phyloP scores from a whole-genome alignment of 1,140 invertebrate species.

The Cyclina sinensis region DNA sequence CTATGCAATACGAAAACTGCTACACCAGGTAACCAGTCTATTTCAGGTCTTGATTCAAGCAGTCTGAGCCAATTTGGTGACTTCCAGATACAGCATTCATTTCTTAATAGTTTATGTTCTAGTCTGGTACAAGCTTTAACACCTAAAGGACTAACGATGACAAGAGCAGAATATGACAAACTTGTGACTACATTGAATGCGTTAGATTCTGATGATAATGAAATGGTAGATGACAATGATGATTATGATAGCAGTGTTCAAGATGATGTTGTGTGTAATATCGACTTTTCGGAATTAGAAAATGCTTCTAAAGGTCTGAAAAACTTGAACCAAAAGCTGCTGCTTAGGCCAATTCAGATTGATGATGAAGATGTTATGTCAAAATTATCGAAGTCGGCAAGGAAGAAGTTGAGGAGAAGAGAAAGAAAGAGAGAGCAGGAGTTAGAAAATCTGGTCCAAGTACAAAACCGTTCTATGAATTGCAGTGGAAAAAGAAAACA shows the following conservation, averaged over 20 bases:
- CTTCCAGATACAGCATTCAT: constrained; percentile 58
- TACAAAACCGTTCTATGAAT: constrained; percentile 22
- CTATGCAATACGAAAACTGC: background rate
- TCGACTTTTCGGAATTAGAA: constrained; percentile 56
- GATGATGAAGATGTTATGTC: constrained; percentile 40
- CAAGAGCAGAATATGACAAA: constrained; percentile 47
- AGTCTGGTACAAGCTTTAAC: constrained; percentile 63
- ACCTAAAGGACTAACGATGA: constrained; percentile 57
- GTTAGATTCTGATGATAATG: constrained; percentile 23
- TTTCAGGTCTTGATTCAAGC: constrained; percentile 7
- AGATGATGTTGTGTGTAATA: constrained; percentile 14
- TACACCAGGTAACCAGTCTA: constrained; percentile 13
- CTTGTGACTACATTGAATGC: constrained; percentile 37
- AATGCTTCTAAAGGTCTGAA: constrained; percentile 47
- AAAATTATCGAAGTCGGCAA: constrained; percentile 47
- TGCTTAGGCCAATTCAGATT: constrained; percentile 26
- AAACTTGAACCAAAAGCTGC: constrained; percentile 17
- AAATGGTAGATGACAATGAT: background rate
- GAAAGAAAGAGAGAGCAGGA: constrained; percentile 26
- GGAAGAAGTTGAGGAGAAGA: constrained; percentile 53
- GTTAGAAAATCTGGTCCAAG: background rate
- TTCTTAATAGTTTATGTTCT: constrained; percentile 55
- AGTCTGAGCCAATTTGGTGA: constrained; percentile 55
- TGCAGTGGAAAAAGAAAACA: background rate
- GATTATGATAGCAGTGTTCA: background rate